Base-by-base conservation (phyloP, 53 echinoderm and acorn worm species). In the Paracentrotus lividus region DNA sequence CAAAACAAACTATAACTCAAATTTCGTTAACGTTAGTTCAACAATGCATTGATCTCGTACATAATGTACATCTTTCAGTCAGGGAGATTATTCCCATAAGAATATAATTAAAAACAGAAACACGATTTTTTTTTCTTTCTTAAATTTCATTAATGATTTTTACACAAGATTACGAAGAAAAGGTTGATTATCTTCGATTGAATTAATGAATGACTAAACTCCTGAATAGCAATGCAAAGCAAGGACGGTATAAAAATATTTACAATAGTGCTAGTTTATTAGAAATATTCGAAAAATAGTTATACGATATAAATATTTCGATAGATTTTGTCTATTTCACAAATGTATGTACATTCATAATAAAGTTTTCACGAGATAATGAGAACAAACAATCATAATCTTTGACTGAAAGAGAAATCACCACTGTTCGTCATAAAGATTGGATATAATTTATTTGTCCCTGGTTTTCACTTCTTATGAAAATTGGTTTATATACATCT, bases 221-320 rank as follows among this genome's bases (percentile, higher is more conserved):
- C 24, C 31, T 64, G 10, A 64, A 29, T 64, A 29, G 31, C 8
- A 64, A 13, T 29, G 31, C 64, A 76, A 20, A 42, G 0, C 5
- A 6, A 81, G 81, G 81, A 81, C 81, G 81, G 81, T 81, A 81
- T 47, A 77, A 20, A 76, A 0, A 15, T 81, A 81, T 81, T 81
- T 81, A 81, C 81, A 81, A n/a, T 45, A 45, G 31, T 47, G 44
- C 81, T 81, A 42, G 13, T 77, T 49, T 10, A n/a, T 81, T 47
- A 44, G 31, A 47, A 81, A 81, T 45, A 47, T 81, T 45, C 47
- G n/a, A 81, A 61, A 81, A 81, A n/a, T n/a, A n/a, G n/a, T n/a
- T n/a, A n/a, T n/a, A n/a, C n/a, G 20, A 76, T 47, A 81, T 81
- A 81, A 81, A 81, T 81, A 81, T 47, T 8, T 24, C 12, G 42